These are phyloP conservation scores for Bradynema listronoti DNA, from an alignment of 1,140 invertebrate genomes.

Conservation along the genomic window DNA sequence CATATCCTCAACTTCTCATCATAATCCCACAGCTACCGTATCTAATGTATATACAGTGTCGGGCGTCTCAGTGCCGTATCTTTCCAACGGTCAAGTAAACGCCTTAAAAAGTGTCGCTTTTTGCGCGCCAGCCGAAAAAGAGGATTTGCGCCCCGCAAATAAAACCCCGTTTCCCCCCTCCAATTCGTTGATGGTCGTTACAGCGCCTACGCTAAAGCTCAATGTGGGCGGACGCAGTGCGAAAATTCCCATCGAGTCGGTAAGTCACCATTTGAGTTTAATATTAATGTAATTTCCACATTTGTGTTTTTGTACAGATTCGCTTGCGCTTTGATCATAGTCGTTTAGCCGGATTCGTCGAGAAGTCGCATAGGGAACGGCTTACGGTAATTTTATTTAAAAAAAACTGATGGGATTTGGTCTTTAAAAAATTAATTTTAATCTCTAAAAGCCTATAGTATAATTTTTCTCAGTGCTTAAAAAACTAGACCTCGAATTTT, in stretches of 20 bases:
- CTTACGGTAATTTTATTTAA: constrained; percentile 20
- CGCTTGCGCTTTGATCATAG: constrained; percentile 33
- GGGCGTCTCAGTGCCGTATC: too few relatives aligned
- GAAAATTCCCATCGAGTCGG: constrained; percentile 28
- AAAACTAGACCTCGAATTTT: constrained; percentile 7
- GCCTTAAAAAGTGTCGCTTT: too few relatives aligned
- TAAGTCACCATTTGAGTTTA: constrained; percentile 5
- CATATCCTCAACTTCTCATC: too few relatives aligned
- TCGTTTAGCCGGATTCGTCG: constrained; percentile 42
- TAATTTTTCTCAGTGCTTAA: not conserved
- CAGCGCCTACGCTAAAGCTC: too few relatives aligned
- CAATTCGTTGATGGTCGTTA: too few relatives aligned
- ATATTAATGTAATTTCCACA: constrained; percentile 3
- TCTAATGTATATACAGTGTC: too few relatives aligned
- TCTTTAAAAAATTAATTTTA: not conserved
- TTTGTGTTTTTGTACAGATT: constrained; percentile 20
- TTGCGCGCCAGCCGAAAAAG: too few relatives aligned
- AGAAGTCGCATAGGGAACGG: constrained; percentile 46
- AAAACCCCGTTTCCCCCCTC: too few relatives aligned
- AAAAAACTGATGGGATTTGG: not conserved
- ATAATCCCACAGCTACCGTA: too few relatives aligned
- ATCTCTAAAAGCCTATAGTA: not conserved
- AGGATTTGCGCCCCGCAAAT: too few relatives aligned
- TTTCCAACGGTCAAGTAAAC: too few relatives aligned
- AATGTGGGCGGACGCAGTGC: constrained; percentile 43